Percentiles rank a stretch among this genome's conserved stretches.
These are phyloP conservation scores for Acleris literana DNA, from an alignment of 2,888 invertebrate species.

Conservation along the genomic window DNA sequence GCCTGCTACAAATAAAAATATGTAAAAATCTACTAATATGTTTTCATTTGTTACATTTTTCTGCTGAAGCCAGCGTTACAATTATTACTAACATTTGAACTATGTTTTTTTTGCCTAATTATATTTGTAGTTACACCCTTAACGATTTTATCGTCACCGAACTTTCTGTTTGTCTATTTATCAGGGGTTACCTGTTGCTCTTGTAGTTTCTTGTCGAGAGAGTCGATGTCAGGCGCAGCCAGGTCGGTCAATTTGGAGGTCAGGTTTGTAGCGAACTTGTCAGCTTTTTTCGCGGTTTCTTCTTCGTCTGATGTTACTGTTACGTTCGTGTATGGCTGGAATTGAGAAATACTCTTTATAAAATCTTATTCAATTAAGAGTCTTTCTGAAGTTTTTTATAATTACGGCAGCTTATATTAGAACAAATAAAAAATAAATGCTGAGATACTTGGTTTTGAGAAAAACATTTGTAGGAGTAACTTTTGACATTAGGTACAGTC, in stretches of 20 bases:
- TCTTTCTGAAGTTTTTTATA: neutral
- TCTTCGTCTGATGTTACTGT: conserved; percentile 91
- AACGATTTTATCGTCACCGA: neutral
- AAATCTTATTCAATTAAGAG: neutral
- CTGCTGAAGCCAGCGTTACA: too few relatives aligned
- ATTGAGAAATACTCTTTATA: conserved; percentile 38
- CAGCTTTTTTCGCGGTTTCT: conserved; percentile 85
- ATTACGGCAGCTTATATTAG: too few relatives aligned
- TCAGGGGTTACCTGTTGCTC: conserved; percentile 84
- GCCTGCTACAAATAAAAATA: too few relatives aligned
- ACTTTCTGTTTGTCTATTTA: conserved; percentile 22
- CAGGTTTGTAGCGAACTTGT: conserved; percentile 79
- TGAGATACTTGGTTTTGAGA: too few relatives aligned
- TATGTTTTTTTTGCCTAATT: neutral
- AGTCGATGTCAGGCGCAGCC: conserved; percentile 70
- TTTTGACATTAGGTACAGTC: too few relatives aligned
- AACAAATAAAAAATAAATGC: too few relatives aligned
- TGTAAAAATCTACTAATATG: too few relatives aligned
- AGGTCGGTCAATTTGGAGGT: conserved; percentile 81
- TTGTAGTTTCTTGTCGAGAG: conserved; percentile 85
- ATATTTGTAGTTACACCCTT: neutral
- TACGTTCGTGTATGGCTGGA: conserved; percentile 87
- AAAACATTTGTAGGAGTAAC: too few relatives aligned
- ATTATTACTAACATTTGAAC: neutral
- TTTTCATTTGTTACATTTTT: too few relatives aligned